Conservation (phyloP, 2,888 invertebrate species). For the Calameuta filiformis region DNA sequence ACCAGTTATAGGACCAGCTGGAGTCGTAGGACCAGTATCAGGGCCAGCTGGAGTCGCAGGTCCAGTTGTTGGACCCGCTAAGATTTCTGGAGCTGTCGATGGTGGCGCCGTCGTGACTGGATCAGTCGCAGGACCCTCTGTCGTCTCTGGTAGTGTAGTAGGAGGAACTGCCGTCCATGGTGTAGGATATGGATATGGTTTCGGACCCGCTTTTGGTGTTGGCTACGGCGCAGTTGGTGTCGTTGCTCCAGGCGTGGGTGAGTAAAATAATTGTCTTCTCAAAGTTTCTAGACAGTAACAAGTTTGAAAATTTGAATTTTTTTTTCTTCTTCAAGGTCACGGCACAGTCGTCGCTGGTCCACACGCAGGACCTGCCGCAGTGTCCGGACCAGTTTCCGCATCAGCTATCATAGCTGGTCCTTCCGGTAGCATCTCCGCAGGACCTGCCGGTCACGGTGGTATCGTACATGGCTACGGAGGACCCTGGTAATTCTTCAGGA, state of each 20-base stretch:
- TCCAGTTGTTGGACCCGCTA: slow-evolving; percentile 54
- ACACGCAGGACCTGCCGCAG: slow-evolving; percentile 48
- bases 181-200: slow-evolving; percentile 35
- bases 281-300: neutral
- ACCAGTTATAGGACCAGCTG: slow-evolving; percentile 52
- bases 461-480: slow-evolving; percentile 45
- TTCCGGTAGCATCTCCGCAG: slow-evolving; percentile 58
- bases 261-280: neutral
- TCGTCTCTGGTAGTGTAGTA: slow-evolving; percentile 56
- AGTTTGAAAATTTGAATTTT: neutral
- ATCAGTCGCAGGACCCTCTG: slow-evolving; percentile 58
- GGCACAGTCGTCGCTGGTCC: slow-evolving; percentile 59
- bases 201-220: neutral
- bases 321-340: slow-evolving; percentile 36
- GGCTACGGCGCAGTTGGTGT: neutral
- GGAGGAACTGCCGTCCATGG: slow-evolving; percentile 51
- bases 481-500: slow-evolving; percentile 41
- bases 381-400: slow-evolving; percentile 56
- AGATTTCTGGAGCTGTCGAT: slow-evolving; percentile 60
- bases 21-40: slow-evolving; percentile 49
- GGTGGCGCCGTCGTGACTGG: slow-evolving; percentile 61
- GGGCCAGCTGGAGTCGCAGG: slow-evolving; percentile 56
- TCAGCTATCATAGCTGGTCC: slow-evolving; percentile 60
- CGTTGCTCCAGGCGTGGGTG: neutral
- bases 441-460: slow-evolving; percentile 43